Evolutionary conservation across 2,113 vertebrate species (phyloP).

Genomic region (Eonycteris spelaea): DNA sequence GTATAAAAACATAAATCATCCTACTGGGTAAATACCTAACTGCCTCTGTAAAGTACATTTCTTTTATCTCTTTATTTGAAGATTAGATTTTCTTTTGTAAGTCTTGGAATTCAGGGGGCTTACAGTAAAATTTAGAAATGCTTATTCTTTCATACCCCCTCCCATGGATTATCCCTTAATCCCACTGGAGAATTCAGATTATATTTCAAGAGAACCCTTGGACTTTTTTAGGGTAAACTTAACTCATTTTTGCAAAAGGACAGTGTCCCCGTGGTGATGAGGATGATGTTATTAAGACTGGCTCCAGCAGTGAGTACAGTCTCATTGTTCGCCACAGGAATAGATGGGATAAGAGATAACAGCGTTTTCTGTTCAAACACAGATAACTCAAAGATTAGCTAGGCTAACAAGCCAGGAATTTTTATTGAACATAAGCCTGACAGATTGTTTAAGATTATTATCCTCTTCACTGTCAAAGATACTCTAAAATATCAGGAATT

Average conservation of each 20-base stretch:
- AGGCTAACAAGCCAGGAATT: conserved; percentile 57
- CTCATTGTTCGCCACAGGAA: conserved; percentile 15
- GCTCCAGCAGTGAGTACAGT: conserved; percentile 39
- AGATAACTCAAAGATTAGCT: conserved; percentile 75
- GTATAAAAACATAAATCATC: background rate
- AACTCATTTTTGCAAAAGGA: conserved; percentile 55
- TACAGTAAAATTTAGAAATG: conserved; percentile 28
- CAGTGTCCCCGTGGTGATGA: conserved; percentile 61
- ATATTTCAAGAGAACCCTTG: conserved; percentile 27
- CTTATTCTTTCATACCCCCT: conserved; percentile 8
- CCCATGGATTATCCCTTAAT: background rate
- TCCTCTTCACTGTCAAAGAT: conserved; percentile 21
- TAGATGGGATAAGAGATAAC: conserved; percentile 67
- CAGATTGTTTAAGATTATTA: conserved; percentile 68
- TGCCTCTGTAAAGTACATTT: background rate
- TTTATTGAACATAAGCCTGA: conserved; percentile 51
- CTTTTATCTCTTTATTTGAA: conserved; percentile 43
- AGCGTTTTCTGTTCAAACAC: conserved; percentile 69
- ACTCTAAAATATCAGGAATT: conserved; percentile 57
- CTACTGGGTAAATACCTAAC: background rate
- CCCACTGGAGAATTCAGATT: conserved; percentile 31
- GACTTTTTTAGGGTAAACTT: conserved; percentile 31
- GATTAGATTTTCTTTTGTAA: conserved; percentile 6
- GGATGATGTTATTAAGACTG: conserved; percentile 53
- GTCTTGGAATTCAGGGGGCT: background rate